phyloP scores from a whole-genome alignment of 2,113 vertebrate genomes.

The Gallinago undulata region DNA sequence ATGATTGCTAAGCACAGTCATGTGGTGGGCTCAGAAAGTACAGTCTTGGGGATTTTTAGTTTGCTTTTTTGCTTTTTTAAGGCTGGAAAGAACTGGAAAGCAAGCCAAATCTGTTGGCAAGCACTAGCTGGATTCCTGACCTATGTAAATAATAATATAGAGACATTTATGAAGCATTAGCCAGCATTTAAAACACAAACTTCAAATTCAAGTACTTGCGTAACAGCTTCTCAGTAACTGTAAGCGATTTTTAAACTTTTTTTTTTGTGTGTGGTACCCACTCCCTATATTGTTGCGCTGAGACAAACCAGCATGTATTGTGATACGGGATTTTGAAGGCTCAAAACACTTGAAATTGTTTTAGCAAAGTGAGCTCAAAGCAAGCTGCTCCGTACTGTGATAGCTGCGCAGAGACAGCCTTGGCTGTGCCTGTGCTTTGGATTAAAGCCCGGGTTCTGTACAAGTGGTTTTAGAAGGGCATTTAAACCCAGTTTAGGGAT shows the following conservation, averaged over 20 bases:
- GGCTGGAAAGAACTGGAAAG: neutral
- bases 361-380: neutral
- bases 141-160: neutral
- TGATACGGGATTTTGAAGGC: neutral
- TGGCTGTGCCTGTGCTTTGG: neutral
- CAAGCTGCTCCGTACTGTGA: neutral
- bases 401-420: neutral
- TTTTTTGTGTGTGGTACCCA: neutral
- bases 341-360: neutral
- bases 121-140: neutral
- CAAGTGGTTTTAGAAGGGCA: neutral
- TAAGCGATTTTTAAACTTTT: neutral
- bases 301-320: neutral
- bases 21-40: neutral
- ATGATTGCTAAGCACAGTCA: neutral
- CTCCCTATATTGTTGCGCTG: neutral
- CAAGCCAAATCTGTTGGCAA: neutral
- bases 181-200: neutral
- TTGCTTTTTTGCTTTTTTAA: neutral
- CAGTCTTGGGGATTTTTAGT: neutral
- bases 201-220: neutral
- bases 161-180: neutral
- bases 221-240: neutral
- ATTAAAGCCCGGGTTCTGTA: neutral
- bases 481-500: neutral